phyloP scores from a whole-genome alignment of 2,113 vertebrate genomes.

The rat (Rattus norvegicus) region GRCr8 NC_086020.1:62396501-62397000 shows the following conservation, averaged over 20 bases:
- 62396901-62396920: neutral
- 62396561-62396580: constrained; percentile 65
- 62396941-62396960: neutral
- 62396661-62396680: constrained; percentile 69
- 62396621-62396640: constrained; percentile 81
- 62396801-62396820: constrained; percentile 22
- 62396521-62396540: constrained; percentile 69
- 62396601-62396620: constrained; percentile 78
- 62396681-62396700: constrained; percentile 54
- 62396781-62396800: constrained; percentile 35
- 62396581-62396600: constrained; percentile 74
- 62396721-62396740: neutral
- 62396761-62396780: neutral
- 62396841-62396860: constrained; percentile 24
- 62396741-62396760: constrained; percentile 41
- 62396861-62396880: constrained; percentile 28
- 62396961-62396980: neutral
- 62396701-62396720: constrained; percentile 30
- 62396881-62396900: neutral
- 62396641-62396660: constrained; percentile 71
- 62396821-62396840: neutral
- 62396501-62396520: constrained; percentile 79
- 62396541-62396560: constrained; percentile 73
- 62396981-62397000: neutral
- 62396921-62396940: neutral